Base-by-base conservation (phyloP, 2,888 invertebrate genomes). In the Acrocera orbiculus region DNA sequence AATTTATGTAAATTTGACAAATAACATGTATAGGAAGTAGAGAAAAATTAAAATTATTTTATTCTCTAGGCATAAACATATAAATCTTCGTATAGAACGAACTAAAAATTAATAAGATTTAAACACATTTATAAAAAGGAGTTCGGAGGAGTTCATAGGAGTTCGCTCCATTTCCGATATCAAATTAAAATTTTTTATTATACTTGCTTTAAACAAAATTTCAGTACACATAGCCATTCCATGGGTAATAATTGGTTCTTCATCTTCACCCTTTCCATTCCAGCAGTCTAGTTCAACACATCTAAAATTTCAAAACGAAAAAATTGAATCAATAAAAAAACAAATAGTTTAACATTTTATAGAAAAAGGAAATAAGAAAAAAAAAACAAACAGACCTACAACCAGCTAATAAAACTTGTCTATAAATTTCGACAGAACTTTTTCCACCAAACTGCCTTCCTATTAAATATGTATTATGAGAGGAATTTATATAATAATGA, bases 141-240 rank as follows among this genome's bases (percentile, higher is more conserved):
- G n/a, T n/a, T n/a, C n/a, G n/a, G n/a, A n/a, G n/a, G n/a, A n/a
- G n/a, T n/a, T n/a, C n/a, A n/a, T n/a, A n/a, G n/a, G n/a, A n/a
- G n/a, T n/a, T n/a, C n/a, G n/a, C n/a, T n/a, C n/a, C n/a, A n/a
- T n/a, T n/a, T n/a, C n/a, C n/a, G n/a, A n/a, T n/a, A 6, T 19
- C 5, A 5, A 19, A 6, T 19, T 19, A 19, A 6, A 8, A 10
- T 16, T 4, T 8, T 16, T 3, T 25, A 8, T 25, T 9, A 7
- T 27, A 13, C 14, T 37, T 30, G 55, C 86, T 61, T 86, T 95
- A 64, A 96, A 99, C 15, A 93, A 65, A 51, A 98, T 96, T 64
- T 98, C 96, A 3, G 95, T 96, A 56, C 98, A 99, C 93, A 99
- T 98, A 5, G 98, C 98, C 66, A 95, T 95, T 28, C 98, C 98